Evolutionary conservation across 2,888 invertebrate species (phyloP).

Genomic region (Rambutsinella grinnellia): DNA sequence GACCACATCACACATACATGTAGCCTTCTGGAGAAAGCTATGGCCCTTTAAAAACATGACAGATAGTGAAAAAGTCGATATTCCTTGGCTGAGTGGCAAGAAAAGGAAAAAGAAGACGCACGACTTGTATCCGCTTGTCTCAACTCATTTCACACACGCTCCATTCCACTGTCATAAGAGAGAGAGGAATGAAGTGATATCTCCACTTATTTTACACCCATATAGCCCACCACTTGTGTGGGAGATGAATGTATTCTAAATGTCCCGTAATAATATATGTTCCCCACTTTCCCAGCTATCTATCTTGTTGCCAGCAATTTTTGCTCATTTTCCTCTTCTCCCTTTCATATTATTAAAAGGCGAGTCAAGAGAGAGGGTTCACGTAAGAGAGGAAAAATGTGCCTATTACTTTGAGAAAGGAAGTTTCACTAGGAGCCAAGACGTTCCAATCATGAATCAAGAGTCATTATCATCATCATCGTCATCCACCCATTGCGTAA

Average conservation of each 20-base stretch:
- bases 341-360: not conserved
- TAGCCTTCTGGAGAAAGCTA: too few species aligned
- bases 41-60: too few species aligned
- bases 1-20: slow-evolving; percentile 6
- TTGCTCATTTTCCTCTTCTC: slow-evolving; percentile 26
- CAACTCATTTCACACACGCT: slow-evolving; percentile 52
- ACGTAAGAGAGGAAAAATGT: too few species aligned
- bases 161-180: slow-evolving; percentile 45
- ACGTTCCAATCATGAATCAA: slow-evolving; percentile 52
- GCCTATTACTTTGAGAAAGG: slow-evolving; percentile 19
- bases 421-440: slow-evolving; percentile 27
- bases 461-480: too few species aligned
- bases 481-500: too few species aligned
- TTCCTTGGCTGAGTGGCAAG: too few species aligned
- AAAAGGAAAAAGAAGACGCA: not conserved
- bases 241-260: too few species aligned
- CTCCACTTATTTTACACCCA: not conserved
- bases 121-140: slow-evolving; percentile 52
- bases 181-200: not conserved
- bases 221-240: too few species aligned
- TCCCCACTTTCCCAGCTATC: slow-evolving; percentile 25
- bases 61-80: too few species aligned
- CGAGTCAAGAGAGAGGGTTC: not conserved
- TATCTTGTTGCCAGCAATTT: slow-evolving; percentile 18
- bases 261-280: too few species aligned